These are phyloP conservation scores for Leptinotarsa haldemani DNA, from an alignment of 2,888 invertebrate genomes.

Conservation along the genomic window DNA sequence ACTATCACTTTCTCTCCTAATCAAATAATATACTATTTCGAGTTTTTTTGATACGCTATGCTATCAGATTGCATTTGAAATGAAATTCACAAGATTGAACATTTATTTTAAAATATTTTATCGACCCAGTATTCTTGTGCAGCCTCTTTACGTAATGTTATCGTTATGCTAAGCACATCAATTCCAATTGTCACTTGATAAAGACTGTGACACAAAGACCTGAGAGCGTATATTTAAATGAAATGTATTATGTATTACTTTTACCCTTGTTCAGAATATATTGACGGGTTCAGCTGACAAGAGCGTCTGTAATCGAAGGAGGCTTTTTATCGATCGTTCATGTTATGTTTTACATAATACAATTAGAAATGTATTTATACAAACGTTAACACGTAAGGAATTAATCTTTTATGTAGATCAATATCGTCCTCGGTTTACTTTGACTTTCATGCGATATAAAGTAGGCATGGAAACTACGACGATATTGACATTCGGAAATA, in stretches of 20 bases:
- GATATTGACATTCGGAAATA: too few relatives aligned
- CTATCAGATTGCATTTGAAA: too few relatives aligned
- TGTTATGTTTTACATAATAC: constrained; percentile 48
- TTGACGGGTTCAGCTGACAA: constrained; percentile 4
- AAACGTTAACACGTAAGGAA: constrained; percentile 52
- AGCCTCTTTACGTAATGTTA: not conserved
- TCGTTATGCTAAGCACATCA: not conserved
- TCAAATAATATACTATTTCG: too few relatives aligned
- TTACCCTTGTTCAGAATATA: constrained; percentile 8
- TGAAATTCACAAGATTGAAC: too few relatives aligned
- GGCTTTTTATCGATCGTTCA: constrained; percentile 42
- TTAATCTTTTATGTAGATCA: constrained; percentile 55
- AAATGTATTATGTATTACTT: constrained; percentile 7
- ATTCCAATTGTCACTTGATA: not conserved
- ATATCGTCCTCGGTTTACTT: constrained; percentile 43
- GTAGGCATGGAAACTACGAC: constrained; percentile 46
- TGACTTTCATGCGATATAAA: constrained; percentile 47
- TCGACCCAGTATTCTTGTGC: not conserved
- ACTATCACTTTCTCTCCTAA: too few relatives aligned
- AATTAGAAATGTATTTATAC: constrained; percentile 55
- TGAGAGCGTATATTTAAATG: constrained; percentile 1
- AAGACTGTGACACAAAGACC: not conserved
- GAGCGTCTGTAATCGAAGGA: not conserved
- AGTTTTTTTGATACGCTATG: too few relatives aligned
- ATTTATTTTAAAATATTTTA: not conserved